Base-by-base conservation (phyloP, 2,113 vertebrate genomes). In the Hyperoodon ampullatus region DNA sequence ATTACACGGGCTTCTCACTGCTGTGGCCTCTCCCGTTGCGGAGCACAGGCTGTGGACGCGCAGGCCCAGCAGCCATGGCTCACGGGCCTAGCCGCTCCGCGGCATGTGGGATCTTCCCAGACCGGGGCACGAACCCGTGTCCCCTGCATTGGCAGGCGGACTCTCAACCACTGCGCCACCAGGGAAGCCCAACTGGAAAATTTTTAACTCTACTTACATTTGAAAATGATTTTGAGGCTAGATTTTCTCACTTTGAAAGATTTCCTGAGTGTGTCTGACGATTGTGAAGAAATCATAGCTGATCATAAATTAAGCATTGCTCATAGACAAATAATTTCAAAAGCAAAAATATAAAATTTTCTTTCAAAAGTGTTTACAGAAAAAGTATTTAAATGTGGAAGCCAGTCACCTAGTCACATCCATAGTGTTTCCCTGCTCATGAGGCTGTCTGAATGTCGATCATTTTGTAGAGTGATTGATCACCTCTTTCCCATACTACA, bases 201-300 rank as follows among this genome's bases (percentile, higher is more conserved):
- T 39, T 26, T 63, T 78, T 65, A 42, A 47, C 28, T 50, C 68
- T 63, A 84, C 44, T 65, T 83, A 72, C 26, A 53, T 84, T 86
- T n/a, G 5, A 60, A 90, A 80, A 74, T 89, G 8, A 66, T 53
- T 42, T 89, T 33, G 50, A 42, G 21, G 47, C 11, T 91, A 11
- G 42, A 74, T 72, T 89, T 93, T 72, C 71, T 93, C 71, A 71
- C n/a, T 72, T 87, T 80, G 19, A 50, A 72, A 39, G 71, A 86
- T 75, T 60, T 90, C 65, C 42, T 61, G 35, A n/a, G 26, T 39
- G 24, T 68, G 24, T 88, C 33, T 61, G n/a, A 77, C 53, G 19
- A 65, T 60, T 58, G 68, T 93, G 47, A 82, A 91, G 92, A 87
- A 91, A 86, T 91, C 50, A 28, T 21, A 90, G 68, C 47, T 90